Base-by-base conservation (phyloP, 2,113 vertebrate genomes). In the Gallinago media region DNA sequence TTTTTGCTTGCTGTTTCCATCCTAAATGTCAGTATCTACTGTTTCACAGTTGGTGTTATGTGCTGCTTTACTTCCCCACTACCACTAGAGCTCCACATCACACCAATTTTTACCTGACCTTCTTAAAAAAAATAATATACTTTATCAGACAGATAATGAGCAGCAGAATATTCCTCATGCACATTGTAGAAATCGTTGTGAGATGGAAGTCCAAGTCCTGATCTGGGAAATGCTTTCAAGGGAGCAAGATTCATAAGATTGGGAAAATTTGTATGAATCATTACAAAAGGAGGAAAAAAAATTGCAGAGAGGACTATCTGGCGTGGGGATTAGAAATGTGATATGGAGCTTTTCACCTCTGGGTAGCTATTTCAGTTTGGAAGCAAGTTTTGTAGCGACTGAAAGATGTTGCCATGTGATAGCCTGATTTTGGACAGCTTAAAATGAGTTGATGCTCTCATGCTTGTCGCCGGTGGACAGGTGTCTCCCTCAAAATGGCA, bases 41-140 rank as follows among this genome's bases (percentile, higher is more conserved):
- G 70, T 83, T 78, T 71, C 42, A 18, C 61, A 20, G n/a, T 29
- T 65, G 17, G 8, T 83, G 26, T 72, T 87, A n/a, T 0, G 7
- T 4, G 26, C 49, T 98, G 97, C 87, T 92, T 97, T 98, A 86
- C 97, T 97, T 95, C 85, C 50, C 55, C 65, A 9, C 90, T 92
- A 61, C 97, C 97, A 97, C 97, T 97, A 98, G 97, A 97, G 97
- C 96, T 96, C 96, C 92, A 97, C 97, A 98, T 97, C 59, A 96
- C 92, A 97, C 96, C 97, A 95, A 79, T 92, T 94, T 96, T 97
- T 95, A 95, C 84, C 68, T 90, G 66, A 75, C 55, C 50, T 79
- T 61, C 46, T 80, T 49, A 63, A 79, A 76, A 46, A 50, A 71
- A 42, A 42, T 15, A 15, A 27, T 75, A 34, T 26, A 5, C 58